Evolutionary conservation across 2,888 invertebrate species (phyloP), one percentile per base, ranked within the genome.

Genomic region (Pachycephus smyrnensis): DNA sequence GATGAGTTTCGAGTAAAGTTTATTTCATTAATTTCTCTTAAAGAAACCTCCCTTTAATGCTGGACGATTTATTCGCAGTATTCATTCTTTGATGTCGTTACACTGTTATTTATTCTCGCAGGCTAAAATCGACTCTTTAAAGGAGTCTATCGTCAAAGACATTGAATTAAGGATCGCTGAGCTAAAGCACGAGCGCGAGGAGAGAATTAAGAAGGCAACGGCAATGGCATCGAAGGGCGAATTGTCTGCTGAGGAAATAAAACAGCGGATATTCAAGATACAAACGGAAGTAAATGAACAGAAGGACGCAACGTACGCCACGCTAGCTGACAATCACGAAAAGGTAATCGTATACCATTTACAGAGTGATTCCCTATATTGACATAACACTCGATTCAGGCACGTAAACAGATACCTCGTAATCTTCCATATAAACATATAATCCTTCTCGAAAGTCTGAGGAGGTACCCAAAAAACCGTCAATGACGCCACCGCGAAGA

Each of bases 101-200:
- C 35, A 36, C 4, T 40, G 30, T 23, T 9, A 55, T 23, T 23
- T 23, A 55, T 55, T 23, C 31, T 78, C 81, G 9, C 83, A 93
- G 92, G 92, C 92, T 80, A 93, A 93, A 76, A 93, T 93, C 79
- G 93, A 93, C 76, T 93, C 92, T 75, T 91, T 94, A 80, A 90
- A 91, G 15, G 92, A 93, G 82, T 93, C 93, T 84, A 93, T 95
- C 80, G 92, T 92, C 75, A 87, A 91, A 77, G 92, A 93, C 0
- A 92, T 93, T 0, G 92, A 93, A 77, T 92, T 92, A 71, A 94
- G 93, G 88, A 93, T 94, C 76, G 91, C 92, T 33, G 90, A 92
- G 11, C 92, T 94, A 36, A 87, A 92, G 33, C 91, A 92, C 78
- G 89, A 92, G 30, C 93, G 93, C 86, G 89, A 92, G 1, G 88